Evolutionary conservation across 2,888 invertebrate species (phyloP), one percentile per base, ranked within the genome.

Genomic region (Lasioglossum oenotherae): DNA sequence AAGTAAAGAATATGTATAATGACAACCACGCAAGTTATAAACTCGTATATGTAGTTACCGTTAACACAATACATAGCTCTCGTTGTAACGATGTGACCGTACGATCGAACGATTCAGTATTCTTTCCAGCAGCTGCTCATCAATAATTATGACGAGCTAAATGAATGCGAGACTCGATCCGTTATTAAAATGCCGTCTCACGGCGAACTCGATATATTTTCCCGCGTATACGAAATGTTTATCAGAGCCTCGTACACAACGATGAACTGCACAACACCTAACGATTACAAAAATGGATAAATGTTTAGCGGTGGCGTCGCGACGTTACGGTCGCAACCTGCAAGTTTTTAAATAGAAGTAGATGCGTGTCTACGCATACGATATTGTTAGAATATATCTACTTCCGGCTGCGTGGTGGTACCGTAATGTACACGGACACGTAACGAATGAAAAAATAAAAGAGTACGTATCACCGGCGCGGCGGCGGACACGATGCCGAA

Each of bases 371-470:
- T 35, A 41, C 69, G 78, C 78, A 78, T 49, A 71, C 67, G 46
- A 35, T 31, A 83, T 76, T n/a, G 46, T 71, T 57, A 57, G 19
- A 60, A 74, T 53, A 23, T 19, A 53, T 23, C 41, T 14, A 73
- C 78, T 86, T 86, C 81, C 85, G 86, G 78, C 72, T 78, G 31
- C 35, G 46, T 23, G 35, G 31, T 67, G 53, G 76, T 77, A 85
- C 76, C 74, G 86, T 64, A 85, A 53, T 16, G 49, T 53, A 85
- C 81, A 81, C 76, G 69, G 31, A 72, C 81, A 76, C 77, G 57
- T 74, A 82, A 78, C 81, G 67, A 84, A 87, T 78, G 82, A 84
- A 88, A 80, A 67, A 67, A 67, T 27, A 64, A 31, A 64, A 67
- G 67, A 67, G 80, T 2, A 31, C 31, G 2, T 86, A 85, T 35